Evolutionary conservation across 2,113 vertebrate genomes (phyloP), one percentile per base, ranked within the genome.

Genomic region (Canis aureus): DNA sequence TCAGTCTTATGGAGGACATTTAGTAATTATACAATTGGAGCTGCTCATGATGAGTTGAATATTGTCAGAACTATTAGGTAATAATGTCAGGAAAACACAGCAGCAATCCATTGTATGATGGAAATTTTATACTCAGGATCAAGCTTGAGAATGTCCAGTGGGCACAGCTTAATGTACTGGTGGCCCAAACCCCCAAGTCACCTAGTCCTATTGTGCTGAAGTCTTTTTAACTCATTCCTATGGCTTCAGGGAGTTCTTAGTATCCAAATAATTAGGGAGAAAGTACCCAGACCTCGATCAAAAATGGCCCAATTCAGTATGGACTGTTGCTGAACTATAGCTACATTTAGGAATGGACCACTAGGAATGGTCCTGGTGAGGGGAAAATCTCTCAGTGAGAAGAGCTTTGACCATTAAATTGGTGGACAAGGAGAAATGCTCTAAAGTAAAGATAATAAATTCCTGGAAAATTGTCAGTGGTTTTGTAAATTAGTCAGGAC

Each of bases 11-110:
- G 32, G 67, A 97, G 84, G 67, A 96, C 80, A 97, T 96, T 80
- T 59, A 95, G 74, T 95, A 57, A 97, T 96, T 95, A 79, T 76
- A 51, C 84, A 84, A 97, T 90, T 96, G 84, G 67, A 95, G 62
- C 64, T 87, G 53, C 43, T 92, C 55, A 67, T 94, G 80, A 97
- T 97, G 91, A 92, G 89, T 76, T 84, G 91, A 74, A 73, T 96
- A 87, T 97, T 97, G 23, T 97, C 84, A 95, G 97, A 83, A 38
- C 62, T 71, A 97, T 95, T 94, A 95, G 91, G 29, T 91, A 97
- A 92, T 76, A 95, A 93, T 88, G 43, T 93, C 49, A 38, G 27
- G 87, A 93, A 76, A 95, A 80, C 69, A 76, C 22, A 94, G 74
- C 90, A 62, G 57, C 43, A 83, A 59, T 79, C 73, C 25, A 85